Conservation (phyloP, 2,113 vertebrate genomes). For the Sciurus niger region DNA sequence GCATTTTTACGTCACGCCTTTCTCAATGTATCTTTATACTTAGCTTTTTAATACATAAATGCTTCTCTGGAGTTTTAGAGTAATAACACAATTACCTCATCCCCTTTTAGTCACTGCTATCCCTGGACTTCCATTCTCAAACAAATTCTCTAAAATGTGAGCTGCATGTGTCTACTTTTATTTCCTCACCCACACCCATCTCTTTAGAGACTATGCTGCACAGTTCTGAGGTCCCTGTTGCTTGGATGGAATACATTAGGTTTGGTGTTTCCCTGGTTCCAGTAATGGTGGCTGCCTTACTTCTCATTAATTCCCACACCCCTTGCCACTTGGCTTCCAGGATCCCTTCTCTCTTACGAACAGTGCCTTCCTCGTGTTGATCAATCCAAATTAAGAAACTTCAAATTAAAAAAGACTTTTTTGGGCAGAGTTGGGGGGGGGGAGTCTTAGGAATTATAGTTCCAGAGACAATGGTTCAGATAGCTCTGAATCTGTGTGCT, state of each 20-base stretch:
- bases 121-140: neutral
- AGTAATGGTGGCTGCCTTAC: fast-evolving
- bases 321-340: neutral
- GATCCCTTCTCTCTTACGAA: neutral
- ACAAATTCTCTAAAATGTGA: neutral
- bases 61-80: neutral
- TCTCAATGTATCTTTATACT: neutral
- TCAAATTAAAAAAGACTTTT: neutral
- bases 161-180: neutral
- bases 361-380: neutral
- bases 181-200: neutral
- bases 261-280: neutral
- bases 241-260: too few species aligned
- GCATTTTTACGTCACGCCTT: neutral
- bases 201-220: too few species aligned
- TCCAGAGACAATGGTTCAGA: neutral
- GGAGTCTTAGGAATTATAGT: neutral
- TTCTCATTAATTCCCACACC: neutral
- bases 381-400: neutral
- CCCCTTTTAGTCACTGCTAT: neutral
- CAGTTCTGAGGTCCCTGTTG: neutral
- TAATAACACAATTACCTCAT: neutral
- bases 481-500: too few species aligned
- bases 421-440: too few species aligned
- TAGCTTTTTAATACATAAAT: neutral